Evolutionary conservation across 2,797 vertebrate species (phyloP), one percentile per base, ranked within the genome.

Genomic region (Oophaga sylvatica): DNA sequence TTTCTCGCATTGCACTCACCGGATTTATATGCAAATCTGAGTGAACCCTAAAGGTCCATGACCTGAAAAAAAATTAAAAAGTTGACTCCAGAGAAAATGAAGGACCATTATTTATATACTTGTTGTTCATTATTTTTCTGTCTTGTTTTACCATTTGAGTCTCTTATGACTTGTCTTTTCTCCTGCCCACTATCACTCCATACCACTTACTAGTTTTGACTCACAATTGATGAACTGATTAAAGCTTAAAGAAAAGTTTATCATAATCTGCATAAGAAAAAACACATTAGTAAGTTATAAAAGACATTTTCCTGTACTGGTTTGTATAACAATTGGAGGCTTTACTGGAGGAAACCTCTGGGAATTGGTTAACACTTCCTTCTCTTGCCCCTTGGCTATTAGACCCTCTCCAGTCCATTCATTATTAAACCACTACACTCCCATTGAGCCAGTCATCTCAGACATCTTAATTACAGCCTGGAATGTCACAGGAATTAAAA

Each of bases 401-500:
- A 80, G 77, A 57, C 83, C 78, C 87, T 65, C 82, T 70, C 59
- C 31, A 53, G 83, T 85, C 77, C 78, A 48, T 88, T 81, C 68
- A 88, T 85, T 85, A 88, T 75, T 80, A 57, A 79, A 81, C 57
- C 76, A 73, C 65, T 60, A 62, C 71, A 68, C 81, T 79, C 45
- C 62, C 81, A 80, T 80, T 65, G 65, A 88, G 67, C 41, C 60
- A 31, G 83, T 85, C 53, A 76, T 81, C 65, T 88, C 70, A 88
- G 77, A 88, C 77, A 65, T 76, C 65, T 81, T 88, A 85, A 88
- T 88, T 88, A 88, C 76, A 75, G 87, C n/a, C 68, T 35, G 12
- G 56, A 85, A 85, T 84, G 76, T 79, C 87, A 88, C 71, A 88
- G 82, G 87, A 63, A 84, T 80, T 84, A 84, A 88, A 84, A 80